These are phyloP conservation scores for Pitangus sulphuratus DNA, from an alignment of 2,797 vertebrate genomes.

Conservation along the genomic window DNA sequence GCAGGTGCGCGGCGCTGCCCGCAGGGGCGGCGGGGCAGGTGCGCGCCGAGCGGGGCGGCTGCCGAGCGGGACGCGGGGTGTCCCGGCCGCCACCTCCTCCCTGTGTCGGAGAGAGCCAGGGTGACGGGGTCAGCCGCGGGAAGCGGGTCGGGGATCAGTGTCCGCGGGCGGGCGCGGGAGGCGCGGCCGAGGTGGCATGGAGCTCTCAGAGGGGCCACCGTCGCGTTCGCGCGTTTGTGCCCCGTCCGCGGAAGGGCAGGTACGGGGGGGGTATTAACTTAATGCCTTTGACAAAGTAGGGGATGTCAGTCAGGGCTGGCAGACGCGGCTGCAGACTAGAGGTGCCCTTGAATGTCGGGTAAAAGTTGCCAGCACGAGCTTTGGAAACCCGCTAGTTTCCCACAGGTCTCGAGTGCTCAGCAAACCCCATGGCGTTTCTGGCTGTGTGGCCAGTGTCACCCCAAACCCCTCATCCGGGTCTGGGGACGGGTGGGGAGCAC, in stretches of 20 bases:
- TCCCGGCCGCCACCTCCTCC: background rate
- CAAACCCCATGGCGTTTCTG: background rate
- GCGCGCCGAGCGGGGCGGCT: background rate
- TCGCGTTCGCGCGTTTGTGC: background rate
- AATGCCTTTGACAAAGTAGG: background rate
- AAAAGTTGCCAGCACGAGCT: background rate
- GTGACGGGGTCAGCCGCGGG: background rate
- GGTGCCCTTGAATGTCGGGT: constrained; percentile 16
- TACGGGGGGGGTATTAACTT: background rate
- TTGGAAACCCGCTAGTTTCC: background rate
- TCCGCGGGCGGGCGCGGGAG: background rate
- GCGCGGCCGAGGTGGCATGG: constrained; percentile 35
- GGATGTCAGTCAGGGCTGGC: background rate
- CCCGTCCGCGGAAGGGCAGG: background rate
- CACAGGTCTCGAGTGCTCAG: background rate
- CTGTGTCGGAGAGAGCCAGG: background rate
- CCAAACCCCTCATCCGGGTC: background rate
- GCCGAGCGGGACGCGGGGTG: background rate
- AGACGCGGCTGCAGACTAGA: background rate
- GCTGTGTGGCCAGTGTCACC: background rate
- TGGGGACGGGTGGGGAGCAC: background rate
- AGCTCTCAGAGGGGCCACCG: background rate
- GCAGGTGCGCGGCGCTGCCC: background rate
- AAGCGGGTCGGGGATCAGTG: background rate
- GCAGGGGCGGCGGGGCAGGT: background rate